Evolutionary conservation across 64 coral and sea anemone species (phyloP).

Genomic region (Acropora tenuis): DNA sequence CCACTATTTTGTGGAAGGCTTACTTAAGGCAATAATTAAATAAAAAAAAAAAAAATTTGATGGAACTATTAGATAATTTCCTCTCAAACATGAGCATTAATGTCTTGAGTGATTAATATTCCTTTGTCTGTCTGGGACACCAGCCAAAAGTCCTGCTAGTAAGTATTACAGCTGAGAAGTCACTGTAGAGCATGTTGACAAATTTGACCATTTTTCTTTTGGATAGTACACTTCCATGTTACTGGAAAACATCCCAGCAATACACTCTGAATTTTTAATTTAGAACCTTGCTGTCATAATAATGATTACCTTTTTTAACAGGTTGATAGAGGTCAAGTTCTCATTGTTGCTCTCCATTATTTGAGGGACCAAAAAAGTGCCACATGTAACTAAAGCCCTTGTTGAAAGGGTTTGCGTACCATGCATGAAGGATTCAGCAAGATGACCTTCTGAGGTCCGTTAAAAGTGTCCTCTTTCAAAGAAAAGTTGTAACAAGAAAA

Average conservation of each 20-base stretch:
- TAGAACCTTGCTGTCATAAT: not conserved
- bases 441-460: not conserved
- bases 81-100: too few relatives aligned
- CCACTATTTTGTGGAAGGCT: too few relatives aligned
- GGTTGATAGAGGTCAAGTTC: not conserved
- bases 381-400: not conserved
- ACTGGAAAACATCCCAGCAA: not conserved
- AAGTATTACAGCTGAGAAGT: too few relatives aligned
- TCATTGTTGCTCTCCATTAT: not conserved
- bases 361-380: not conserved
- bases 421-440: not conserved
- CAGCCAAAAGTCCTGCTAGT: too few relatives aligned
- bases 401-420: not conserved
- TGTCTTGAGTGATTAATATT: too few relatives aligned
- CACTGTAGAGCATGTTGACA: too few relatives aligned
- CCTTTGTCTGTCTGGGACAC: too few relatives aligned
- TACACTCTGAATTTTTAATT: not conserved
- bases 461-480: not conserved
- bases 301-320: not conserved
- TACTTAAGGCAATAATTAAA: too few relatives aligned
- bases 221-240: not conserved
- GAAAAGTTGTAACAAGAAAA: too few relatives aligned
- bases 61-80: too few relatives aligned
- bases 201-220: too few relatives aligned
- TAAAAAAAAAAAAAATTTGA: too few relatives aligned